Evolutionary conservation across 2,888 invertebrate genomes (phyloP), one percentile per base, ranked within the genome.

Genomic region (Pyrgus malvae): DNA sequence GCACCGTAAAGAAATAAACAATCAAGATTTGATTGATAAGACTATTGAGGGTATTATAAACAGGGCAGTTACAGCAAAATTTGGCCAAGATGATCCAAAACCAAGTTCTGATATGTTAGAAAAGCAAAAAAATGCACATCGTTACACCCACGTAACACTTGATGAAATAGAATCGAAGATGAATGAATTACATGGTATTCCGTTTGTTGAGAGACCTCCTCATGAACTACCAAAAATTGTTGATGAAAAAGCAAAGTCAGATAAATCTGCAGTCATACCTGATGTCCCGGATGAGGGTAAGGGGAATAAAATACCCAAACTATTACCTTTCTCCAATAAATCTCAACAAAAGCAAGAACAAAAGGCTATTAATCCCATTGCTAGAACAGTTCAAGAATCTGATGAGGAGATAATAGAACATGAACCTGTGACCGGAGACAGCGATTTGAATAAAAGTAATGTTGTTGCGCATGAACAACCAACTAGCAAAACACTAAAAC

Each of bases 141-240:
- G 68, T 42, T 64, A 68, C 50, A 57, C 66, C 11, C 63, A 64
- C 21, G 68, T 74, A 16, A 59, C 72, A 3, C 65, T 86, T 38
- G 86, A 89, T 59, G 84, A 80, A 37, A 85, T 90, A 55, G 89
- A 90, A 75, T 83, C 78, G 74, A 83, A 88, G 69, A 89, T 90
- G 89, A 89, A 88, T 56, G 89, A 89, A 64, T 67, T 89, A 50
- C 90, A 90, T 58, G 90, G 90, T 11, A 84, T 87, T 29, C 83
- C 83, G 23, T 83, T 81, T 56, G 76, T 82, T 9, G 86, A 86
- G 64, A 70, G 82, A 61, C 82, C 85, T 17, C 67, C 74, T 2
- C 80, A 84, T 62, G 82, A 86, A 65, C 62, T 80, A 35, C 79
- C 83, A 8, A 68, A 75, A 56, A 66, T 74, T 31, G n/a, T 46